Evolutionary conservation across 2,113 vertebrate genomes (phyloP).

Genomic region (Fulica atra): DNA sequence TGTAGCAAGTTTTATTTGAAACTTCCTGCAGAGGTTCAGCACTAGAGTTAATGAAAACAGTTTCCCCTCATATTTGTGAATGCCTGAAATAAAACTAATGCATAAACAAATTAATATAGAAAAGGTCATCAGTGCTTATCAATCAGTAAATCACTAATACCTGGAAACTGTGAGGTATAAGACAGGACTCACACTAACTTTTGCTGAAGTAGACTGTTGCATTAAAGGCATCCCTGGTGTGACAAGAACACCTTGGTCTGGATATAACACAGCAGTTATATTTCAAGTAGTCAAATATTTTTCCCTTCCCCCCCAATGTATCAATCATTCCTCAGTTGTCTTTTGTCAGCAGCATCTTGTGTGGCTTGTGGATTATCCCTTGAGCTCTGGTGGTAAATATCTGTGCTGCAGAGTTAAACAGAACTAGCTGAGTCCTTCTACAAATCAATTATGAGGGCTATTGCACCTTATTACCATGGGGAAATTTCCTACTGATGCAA

Average conservation of each 20-base stretch:
- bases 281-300: background rate
- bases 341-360: background rate
- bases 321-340: background rate
- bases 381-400: background rate
- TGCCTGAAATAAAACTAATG: background rate
- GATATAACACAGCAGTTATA: background rate
- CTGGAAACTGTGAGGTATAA: background rate
- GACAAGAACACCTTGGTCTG: background rate
- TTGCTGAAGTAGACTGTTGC: background rate
- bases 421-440: background rate
- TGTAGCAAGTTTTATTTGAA: background rate
- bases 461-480: background rate
- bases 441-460: background rate
- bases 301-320: background rate
- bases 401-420: background rate
- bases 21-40: background rate
- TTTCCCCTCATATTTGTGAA: background rate
- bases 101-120: background rate
- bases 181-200: background rate
- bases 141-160: background rate
- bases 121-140: constrained; percentile 1
- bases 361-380: background rate
- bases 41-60: background rate
- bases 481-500: background rate
- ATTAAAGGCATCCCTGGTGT: background rate